phyloP scores from a whole-genome alignment of 2,888 invertebrate genomes.

The Leptogaster cylindrica region DNA sequence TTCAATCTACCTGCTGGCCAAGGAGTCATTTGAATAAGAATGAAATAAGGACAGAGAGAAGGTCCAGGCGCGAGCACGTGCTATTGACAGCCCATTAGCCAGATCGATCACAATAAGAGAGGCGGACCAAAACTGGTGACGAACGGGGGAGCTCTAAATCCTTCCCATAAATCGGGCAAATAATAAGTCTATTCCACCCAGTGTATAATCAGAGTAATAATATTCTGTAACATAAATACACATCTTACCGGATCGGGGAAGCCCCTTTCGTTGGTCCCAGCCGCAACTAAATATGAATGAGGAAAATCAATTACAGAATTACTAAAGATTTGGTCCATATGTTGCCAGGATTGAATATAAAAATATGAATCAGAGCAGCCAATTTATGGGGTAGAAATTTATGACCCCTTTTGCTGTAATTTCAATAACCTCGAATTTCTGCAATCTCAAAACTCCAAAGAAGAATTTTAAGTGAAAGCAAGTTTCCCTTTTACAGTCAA shows the following conservation, averaged over 20 bases:
- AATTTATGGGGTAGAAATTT: too few species aligned
- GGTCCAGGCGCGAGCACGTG: neutral
- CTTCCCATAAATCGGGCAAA: slow-evolving; percentile 20
- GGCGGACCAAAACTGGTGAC: neutral
- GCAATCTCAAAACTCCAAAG: too few species aligned
- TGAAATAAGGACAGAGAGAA: too few species aligned
- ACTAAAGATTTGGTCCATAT: slow-evolving; percentile 33
- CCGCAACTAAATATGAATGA: slow-evolving; percentile 29
- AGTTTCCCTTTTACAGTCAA: too few species aligned
- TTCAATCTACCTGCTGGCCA: too few species aligned
- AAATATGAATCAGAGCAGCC: too few species aligned
- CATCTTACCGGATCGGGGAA: neutral
- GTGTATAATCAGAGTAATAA: slow-evolving; percentile 34
- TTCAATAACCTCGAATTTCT: too few species aligned
- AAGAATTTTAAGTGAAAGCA: too few species aligned
- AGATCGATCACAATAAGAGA: slow-evolving; percentile 15
- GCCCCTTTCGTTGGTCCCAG: neutral
- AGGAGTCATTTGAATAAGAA: too few species aligned
- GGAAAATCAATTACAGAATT: slow-evolving; percentile 37
- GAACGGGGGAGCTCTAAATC: neutral
- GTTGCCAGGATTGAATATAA: slow-evolving; percentile 15
- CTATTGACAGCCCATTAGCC: slow-evolving; percentile 31
- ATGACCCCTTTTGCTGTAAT: too few species aligned
- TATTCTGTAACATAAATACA: slow-evolving; percentile 20
- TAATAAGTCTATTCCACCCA: slow-evolving; percentile 34